These are phyloP conservation scores for Chymomyza procnemis DNA, from an alignment of 2,888 invertebrate genomes.

Conservation along the genomic window DNA sequence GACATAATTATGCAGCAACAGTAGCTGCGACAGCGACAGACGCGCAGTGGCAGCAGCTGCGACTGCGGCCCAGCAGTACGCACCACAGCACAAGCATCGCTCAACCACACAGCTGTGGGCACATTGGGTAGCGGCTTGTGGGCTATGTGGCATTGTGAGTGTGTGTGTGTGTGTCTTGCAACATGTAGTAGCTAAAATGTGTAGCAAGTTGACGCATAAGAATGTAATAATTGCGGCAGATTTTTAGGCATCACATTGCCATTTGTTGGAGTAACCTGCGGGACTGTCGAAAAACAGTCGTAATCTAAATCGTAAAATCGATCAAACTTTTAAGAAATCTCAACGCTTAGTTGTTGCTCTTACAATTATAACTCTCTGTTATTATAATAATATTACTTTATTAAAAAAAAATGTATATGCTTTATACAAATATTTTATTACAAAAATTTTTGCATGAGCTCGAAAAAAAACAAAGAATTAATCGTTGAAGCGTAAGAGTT, in stretches of 20 bases:
- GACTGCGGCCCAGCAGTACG: neutral
- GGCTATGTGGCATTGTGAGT: neutral
- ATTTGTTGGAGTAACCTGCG: neutral
- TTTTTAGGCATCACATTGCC: neutral
- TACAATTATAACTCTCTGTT: too few species aligned
- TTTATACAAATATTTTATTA: too few species aligned
- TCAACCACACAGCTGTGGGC: conserved; percentile 3
- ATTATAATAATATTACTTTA: too few species aligned
- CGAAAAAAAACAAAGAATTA: too few species aligned
- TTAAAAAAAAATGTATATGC: too few species aligned
- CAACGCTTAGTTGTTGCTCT: too few species aligned
- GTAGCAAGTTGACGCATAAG: neutral
- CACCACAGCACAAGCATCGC: neutral
- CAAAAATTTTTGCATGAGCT: too few species aligned
- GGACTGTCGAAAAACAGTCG: too few species aligned
- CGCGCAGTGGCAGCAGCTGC: neutral
- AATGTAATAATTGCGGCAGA: neutral
- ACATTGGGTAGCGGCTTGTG: neutral
- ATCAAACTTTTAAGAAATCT: too few species aligned
- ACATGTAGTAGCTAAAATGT: neutral
- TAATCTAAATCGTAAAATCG: too few species aligned
- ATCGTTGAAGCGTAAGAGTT: too few species aligned
- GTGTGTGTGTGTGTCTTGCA: neutral
- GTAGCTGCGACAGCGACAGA: conserved; percentile 28
- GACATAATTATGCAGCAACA: conserved; percentile 57